Conservation (phyloP, 2,113 vertebrate genomes). For the Zosterops borbonicus region DNA sequence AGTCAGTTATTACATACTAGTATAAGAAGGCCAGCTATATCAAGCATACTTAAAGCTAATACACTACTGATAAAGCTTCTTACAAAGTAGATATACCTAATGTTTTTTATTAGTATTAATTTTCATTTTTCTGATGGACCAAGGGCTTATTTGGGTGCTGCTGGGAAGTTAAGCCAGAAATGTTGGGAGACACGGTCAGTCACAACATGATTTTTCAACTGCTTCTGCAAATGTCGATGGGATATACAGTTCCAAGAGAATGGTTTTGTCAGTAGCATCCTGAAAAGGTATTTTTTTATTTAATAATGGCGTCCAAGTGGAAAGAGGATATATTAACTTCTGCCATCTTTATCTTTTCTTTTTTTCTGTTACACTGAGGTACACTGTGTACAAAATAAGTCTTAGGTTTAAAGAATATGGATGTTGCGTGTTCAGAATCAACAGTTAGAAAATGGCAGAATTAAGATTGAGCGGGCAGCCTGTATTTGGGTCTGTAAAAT, state of each 20-base stretch:
- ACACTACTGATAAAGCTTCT: background rate
- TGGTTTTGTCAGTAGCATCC: background rate
- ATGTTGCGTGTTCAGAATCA: background rate
- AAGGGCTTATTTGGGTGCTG: background rate
- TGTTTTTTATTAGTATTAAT: background rate
- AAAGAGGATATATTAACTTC: background rate
- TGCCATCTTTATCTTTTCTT: background rate
- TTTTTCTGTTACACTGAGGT: background rate
- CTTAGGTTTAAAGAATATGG: background rate
- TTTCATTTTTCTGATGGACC: background rate
- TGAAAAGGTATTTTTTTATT: background rate
- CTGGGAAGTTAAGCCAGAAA: background rate
- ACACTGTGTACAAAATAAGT: accelerated
- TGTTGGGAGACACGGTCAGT: accelerated
- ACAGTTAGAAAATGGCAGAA: background rate
- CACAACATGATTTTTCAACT: background rate
- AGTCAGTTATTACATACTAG: background rate
- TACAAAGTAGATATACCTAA: background rate
- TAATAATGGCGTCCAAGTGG: background rate
- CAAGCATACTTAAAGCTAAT: background rate
- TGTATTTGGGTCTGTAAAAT: background rate
- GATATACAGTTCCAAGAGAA: background rate
- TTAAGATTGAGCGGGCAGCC: accelerated
- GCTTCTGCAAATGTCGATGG: accelerated
- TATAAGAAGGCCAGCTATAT: background rate